Conservation (phyloP, 2,797 vertebrate genomes). For the Botia kubotai region DNA sequence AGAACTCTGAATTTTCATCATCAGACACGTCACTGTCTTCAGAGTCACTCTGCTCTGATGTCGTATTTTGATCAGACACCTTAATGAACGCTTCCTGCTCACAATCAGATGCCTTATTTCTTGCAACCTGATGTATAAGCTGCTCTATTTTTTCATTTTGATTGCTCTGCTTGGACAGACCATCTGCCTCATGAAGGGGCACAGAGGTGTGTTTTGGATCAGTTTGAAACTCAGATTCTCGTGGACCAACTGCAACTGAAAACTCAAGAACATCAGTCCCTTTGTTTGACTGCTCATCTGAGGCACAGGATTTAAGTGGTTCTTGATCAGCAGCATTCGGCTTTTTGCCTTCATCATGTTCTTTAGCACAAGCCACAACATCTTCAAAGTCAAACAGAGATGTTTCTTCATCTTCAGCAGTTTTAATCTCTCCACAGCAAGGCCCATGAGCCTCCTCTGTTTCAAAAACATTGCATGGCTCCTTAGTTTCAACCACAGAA, state of each 20-base stretch:
- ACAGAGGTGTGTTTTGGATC: slow-evolving; percentile 10
- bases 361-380: slow-evolving; percentile 9
- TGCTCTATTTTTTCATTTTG: slow-evolving; percentile 26
- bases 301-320: neutral
- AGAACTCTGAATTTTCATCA: slow-evolving; percentile 71
- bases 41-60: slow-evolving; percentile 35
- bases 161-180: neutral
- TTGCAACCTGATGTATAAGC: slow-evolving; percentile 52
- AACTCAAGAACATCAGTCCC: neutral
- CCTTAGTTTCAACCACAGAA: slow-evolving; percentile 9
- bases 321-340: neutral
- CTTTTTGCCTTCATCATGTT: slow-evolving; percentile 22
- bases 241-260: neutral
- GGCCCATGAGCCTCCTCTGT: slow-evolving; percentile 25
- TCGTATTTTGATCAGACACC: slow-evolving; percentile 47
- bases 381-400: slow-evolving; percentile 29
- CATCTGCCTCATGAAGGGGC: slow-evolving; percentile 23
- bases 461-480: neutral
- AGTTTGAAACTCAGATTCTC: neutral
- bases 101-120: slow-evolving; percentile 31
- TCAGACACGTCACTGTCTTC: slow-evolving; percentile 69
- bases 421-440: slow-evolving; percentile 49
- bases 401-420: slow-evolving; percentile 40
- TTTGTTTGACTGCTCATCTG: slow-evolving; percentile 34
- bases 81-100: slow-evolving; percentile 41